Evolutionary conservation across 2,113 vertebrate genomes (phyloP), one percentile per base, ranked within the genome.

Genomic region (Chascanopsetta lugubris): DNA sequence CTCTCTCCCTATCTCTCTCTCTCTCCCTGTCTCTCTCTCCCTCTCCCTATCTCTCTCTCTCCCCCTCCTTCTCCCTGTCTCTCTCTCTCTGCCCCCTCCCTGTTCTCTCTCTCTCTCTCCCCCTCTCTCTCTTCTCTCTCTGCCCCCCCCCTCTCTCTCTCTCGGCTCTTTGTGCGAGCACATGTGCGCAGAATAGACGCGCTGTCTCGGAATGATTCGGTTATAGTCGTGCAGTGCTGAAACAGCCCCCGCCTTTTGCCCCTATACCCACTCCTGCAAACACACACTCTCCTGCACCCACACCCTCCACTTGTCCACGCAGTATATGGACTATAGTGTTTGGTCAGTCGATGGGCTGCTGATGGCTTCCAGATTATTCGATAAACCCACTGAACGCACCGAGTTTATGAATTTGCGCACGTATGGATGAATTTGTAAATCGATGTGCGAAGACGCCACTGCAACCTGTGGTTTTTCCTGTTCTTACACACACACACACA

Each of bases 141-240:
- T 59, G 46, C 66, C 72, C 55, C 64, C 6, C 69, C 47, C 38
- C 8, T 18, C 15, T 15, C 79, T 68, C 49, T 69, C 61, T 83
- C 61, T 64, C 34, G 49, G 66, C 61, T 79, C 75, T 86, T 87
- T 88, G 84, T 85, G 84, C 80, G 82, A 77, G 56, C 77, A 65
- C 79, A 74, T 74, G 79, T 54, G 73, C 47, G 29, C 55, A 86
- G 85, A 89, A 88, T 85, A 69, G 86, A 77, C 77, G 84, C 87
- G 83, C 73, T 90, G 83, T 88, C 75, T 86, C 71, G 79, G 91
- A 89, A 86, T 84, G 80, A 87, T 87, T 86, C 65, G 75, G 77
- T 85, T 84, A 84, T 38, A 60, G 69, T 72, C 53, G 43, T 20
- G 27, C 69, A 73, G 69, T 45, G 43, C 22, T 8, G 22, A n/a